Base-by-base conservation (phyloP, 2,113 vertebrate genomes). In the Hemibagrus wyckioides region DNA sequence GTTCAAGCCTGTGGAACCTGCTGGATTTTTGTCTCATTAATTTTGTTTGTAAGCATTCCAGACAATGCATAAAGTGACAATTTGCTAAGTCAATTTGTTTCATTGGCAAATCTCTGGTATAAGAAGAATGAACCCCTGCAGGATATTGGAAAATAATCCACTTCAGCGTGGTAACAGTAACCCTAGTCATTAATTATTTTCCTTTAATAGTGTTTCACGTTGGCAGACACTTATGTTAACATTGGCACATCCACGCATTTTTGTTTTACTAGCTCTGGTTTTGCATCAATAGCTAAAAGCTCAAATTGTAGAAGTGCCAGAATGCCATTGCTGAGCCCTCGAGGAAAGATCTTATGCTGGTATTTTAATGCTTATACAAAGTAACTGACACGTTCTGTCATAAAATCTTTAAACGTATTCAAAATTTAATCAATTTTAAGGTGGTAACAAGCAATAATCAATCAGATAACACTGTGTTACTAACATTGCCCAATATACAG, bases 401-500 rank as follows among this genome's bases (percentile, higher is more conserved):
- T 33, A 17, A 54, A 1, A 28, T 11, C 6, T 15, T 39, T 19
- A 36, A 23, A 76, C 15, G 25, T n/a, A 50, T 79, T 79, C 17
- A 79, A 79, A 79, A 54, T 9, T 1, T 13, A 50, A 77, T 28
- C 7, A 15, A 28, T 33, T 28, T 59, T 30, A 56, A 6, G 9
- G 28, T 65, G 11, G 44, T 25, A 36, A 85, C 84, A 79, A 79
- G 30, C 75, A 61, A n/a, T 41, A 76, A 44, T 15, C n/a, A 44
- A 83, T 33, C n/a, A 69, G 21, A 1, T 21, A 84, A 84, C n/a
- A 80, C 50, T 33, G 15, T 59, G 33, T 61, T 77, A 73, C 73
- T 30, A 77, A 75, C 84, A 76, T 61, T 85, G 23, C 75, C 44
- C 11, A 59, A 79, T 21, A 63, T 50, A 85, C 56, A 59, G 17